Evolutionary conservation across 2,113 vertebrate species (phyloP), one percentile per base, ranked within the genome.

Genomic region (Oenanthe melanoleuca): DNA sequence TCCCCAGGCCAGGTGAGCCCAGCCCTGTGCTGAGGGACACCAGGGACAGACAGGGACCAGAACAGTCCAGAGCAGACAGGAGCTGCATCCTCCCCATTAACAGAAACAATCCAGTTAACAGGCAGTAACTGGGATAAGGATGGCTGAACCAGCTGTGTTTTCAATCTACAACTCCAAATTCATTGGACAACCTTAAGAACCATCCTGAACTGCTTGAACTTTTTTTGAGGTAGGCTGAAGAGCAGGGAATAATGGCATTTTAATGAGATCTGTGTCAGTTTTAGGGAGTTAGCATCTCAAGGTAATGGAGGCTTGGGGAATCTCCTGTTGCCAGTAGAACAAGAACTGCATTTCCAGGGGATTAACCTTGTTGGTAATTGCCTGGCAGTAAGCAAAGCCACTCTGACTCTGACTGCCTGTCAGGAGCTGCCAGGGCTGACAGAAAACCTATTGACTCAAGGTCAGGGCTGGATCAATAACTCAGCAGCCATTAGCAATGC

Each of bases 191-290:
- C 6, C 16, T 0, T 42, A 15, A 45, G 21, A 63, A 34, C 34
- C 2, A 37, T 74, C 63, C 59, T 83, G 60, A 66, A 50, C 34
- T 10, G 6, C 63, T 91, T 33, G 57, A 88, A 37, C 9, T 5
- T 11, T 71, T 70, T 24, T 12, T 56, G 29, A 47, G 10, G 65
- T 49, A 40, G 33, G 42, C 55, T 59, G 42, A 92, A 94, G 56
- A 65, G 65, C 26, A 65, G 4, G 11, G 70, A 95, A 92, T 66
- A 83, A 75, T 74, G 80, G 72, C 20, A 90, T 92, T 96, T 92
- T 92, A 91, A 63, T 97, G 52, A 80, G 66, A 95, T 95, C 84
- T 52, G 19, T 85, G 88, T 91, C 88, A 96, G 94, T 92, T 94
- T 95, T 78, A 49, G 49, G 91, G 38, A 73, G 44, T 67, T 80